phyloP scores from a whole-genome alignment of 2,113 vertebrate species.

The Zosterops hypoxanthus region DNA sequence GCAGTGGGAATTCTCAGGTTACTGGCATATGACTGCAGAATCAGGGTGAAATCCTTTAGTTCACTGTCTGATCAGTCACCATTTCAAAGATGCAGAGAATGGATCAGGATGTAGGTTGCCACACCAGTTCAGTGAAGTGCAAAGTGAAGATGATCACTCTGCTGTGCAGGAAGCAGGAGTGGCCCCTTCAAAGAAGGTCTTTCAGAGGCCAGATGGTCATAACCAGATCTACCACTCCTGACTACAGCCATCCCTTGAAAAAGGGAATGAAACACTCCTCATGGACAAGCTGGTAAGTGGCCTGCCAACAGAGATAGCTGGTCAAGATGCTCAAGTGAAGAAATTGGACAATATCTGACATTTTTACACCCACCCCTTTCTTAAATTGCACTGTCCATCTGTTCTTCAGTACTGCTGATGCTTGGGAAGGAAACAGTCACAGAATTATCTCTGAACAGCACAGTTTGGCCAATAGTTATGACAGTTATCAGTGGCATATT shows the following conservation, averaged over 20 bases:
- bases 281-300: background rate
- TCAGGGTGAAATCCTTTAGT: background rate
- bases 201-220: background rate
- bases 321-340: background rate
- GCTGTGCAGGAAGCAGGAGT: background rate
- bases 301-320: background rate
- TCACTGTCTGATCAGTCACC: background rate
- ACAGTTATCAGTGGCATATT: background rate
- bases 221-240: background rate
- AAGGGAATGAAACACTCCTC: background rate
- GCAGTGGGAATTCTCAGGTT: background rate
- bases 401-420: background rate
- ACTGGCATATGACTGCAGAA: background rate
- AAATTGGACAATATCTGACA: background rate
- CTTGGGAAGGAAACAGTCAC: background rate
- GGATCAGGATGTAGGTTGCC: background rate
- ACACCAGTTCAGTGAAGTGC: background rate
- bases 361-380: background rate
- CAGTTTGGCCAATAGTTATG: background rate
- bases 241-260: background rate
- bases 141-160: background rate
- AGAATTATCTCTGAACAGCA: background rate
- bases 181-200: background rate
- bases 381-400: background rate
- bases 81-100: background rate